A percentile compares a stretch with the other conserved stretches of the same genome.
Evolutionary conservation across 2,888 invertebrate genomes (phyloP).

Genomic region (Acanthococcus lagerstroemiae): DNA sequence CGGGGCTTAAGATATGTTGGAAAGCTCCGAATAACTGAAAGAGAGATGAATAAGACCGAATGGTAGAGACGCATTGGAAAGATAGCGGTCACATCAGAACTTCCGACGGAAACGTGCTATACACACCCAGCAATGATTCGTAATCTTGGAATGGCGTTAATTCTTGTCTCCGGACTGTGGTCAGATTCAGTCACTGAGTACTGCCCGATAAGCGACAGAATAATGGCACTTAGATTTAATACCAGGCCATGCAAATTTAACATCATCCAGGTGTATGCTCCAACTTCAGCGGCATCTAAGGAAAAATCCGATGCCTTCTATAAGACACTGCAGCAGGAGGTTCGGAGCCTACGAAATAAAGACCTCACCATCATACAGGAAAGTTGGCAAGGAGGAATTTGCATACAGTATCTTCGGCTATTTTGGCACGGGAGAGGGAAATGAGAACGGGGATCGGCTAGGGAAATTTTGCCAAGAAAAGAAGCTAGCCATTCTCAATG

Average conservation of each 20-base stretch:
- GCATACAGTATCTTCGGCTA: background rate
- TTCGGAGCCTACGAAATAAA: background rate
- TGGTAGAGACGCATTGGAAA: background rate
- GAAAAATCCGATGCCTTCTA: background rate
- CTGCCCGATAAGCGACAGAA: background rate
- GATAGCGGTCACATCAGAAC: background rate
- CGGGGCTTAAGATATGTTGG: background rate
- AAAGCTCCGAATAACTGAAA: background rate
- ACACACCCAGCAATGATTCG: background rate
- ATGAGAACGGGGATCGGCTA: background rate
- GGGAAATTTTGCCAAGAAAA: background rate
- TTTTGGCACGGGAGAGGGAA: background rate
- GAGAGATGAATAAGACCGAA: background rate
- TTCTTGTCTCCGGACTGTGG: background rate
- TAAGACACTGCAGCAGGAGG: background rate
- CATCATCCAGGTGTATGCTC: background rate
- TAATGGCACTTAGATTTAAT: background rate
- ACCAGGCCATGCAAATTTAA: background rate
- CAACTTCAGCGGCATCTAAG: background rate
- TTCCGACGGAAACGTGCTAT: background rate
- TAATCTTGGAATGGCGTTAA: background rate
- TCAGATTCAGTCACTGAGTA: background rate
- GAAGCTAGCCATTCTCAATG: no score
- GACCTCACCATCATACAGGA: background rate
- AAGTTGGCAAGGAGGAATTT: background rate